Conservation (phyloP, 2,113 vertebrate genomes). For the Eubucco bourcierii region DNA sequence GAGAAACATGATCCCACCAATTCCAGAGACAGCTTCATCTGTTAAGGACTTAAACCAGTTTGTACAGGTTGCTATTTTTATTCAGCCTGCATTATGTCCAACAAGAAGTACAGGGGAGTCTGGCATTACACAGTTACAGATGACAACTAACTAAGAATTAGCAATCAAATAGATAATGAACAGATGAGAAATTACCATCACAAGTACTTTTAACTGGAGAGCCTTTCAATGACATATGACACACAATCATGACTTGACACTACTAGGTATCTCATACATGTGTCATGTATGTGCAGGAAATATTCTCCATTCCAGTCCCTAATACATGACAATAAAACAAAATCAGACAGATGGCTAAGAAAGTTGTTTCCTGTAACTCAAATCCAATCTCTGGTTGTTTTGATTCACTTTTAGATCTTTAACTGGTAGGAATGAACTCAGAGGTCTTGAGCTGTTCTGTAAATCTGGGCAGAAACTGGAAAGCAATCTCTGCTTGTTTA, state of each 20-base stretch:
- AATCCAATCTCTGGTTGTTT: background rate
- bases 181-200: background rate
- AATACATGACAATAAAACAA: background rate
- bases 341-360: background rate
- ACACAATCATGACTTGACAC: background rate
- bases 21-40: slow-evolving; percentile 35
- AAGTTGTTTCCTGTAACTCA: background rate
- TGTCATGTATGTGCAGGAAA: background rate
- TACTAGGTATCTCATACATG: background rate
- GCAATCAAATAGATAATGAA: background rate
- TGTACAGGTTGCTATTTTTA: slow-evolving; percentile 16
- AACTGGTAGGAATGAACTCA: background rate
- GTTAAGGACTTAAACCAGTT: slow-evolving; percentile 1
- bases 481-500: background rate
- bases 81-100: background rate
- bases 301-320: background rate
- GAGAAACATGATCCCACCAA: slow-evolving; percentile 24
- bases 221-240: background rate
- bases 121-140: background rate
- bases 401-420: background rate
- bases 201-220: background rate
- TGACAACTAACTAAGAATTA: slow-evolving; percentile 12
- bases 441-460: background rate
- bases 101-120: background rate
- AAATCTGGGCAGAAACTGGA: background rate